Percentiles rank a stretch among this genome's conserved stretches.
These are phyloP conservation scores for Galeopsomyia nigrocyanea DNA, from an alignment of 2,888 invertebrate genomes.

Conservation along the genomic window DNA sequence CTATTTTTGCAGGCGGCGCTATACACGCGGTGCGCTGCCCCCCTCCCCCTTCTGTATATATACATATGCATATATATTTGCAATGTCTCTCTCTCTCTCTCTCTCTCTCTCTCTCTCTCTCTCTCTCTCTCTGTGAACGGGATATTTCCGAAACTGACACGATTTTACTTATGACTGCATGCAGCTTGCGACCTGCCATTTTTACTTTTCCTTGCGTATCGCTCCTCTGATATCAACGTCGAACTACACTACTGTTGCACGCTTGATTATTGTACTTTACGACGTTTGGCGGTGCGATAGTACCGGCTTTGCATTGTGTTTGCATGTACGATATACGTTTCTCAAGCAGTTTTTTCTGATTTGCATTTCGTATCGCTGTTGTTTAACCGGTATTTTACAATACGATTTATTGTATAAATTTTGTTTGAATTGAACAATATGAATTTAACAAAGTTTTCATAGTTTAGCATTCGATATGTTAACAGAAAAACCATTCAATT, in stretches of 20 bases:
- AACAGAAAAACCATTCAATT: too few species aligned
- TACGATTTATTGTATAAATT: too few species aligned
- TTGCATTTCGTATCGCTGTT: too few species aligned
- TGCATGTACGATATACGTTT: too few species aligned
- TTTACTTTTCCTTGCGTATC: too few species aligned
- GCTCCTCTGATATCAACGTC: constrained; percentile 1
- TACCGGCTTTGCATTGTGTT: too few species aligned
- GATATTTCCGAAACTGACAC: constrained; percentile 61
- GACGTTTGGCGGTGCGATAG: neutral
- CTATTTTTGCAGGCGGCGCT: constrained; percentile 63
- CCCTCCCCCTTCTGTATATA: neutral
- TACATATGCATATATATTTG: constrained; percentile 17
- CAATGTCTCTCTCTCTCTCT: constrained; percentile 41
- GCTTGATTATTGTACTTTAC: constrained; percentile 8
- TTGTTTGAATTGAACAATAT: too few species aligned
- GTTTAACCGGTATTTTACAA: too few species aligned
- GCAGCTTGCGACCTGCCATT: too few species aligned
- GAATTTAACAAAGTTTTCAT: too few species aligned
- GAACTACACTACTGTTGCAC: neutral
- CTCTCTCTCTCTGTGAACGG: constrained; percentile 51
- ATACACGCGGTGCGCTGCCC: constrained; percentile 51
- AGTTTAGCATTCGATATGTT: too few species aligned
- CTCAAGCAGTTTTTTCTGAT: too few species aligned
- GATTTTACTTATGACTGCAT: constrained; percentile 50
- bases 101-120: constrained; percentile 47